Base-by-base conservation (phyloP, 1,140 invertebrate genomes). In the Scaptomyza hsui region DNA sequence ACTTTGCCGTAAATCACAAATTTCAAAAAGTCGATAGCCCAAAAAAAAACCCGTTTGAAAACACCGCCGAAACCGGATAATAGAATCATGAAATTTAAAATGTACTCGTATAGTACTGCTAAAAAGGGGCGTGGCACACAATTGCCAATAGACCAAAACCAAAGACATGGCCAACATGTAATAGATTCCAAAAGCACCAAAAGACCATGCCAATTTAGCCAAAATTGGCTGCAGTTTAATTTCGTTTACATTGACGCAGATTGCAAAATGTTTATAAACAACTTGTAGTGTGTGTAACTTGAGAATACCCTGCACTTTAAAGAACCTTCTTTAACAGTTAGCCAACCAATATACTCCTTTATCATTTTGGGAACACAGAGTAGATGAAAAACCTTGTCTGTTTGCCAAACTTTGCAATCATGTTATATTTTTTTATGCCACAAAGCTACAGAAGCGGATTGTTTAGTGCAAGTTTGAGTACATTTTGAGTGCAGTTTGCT, bases 1-100 rank as follows among this genome's bases (percentile, higher is more conserved):
- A 78, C 75, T 78, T 78, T 78, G 74, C 42, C 72, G 74, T 78
- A 72, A 78, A 61, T 48, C 65, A 60, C 24, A 56, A 56, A 55
- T 7, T 7, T 2, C 47, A 35, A 10, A 13, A 53, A 26, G 37
- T 18, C 55, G 48, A 51, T 47, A 71, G 32, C 16, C 55, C 6
- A 29, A 59, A 64, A 42, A 26, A 44, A 77, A 79, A 79, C 77
- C 76, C 65, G 77, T 79, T 78, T 72, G 26, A 51, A 69, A 69
- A 47, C 32, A 18, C 10, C 13, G n/a, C 26, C 26, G 37, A 55
- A 64, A 55, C n/a, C 47, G 37, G 42, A 41, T 55, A 13, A 47
- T 53, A 16, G 10, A 16, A 7, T 45, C 21, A 32, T 32, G 63
- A 59, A 42, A 53, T 6, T 39, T 61, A 63, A 72, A 63, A 61